Conservation (phyloP, 2,113 vertebrate species). For the Tichodroma muraria region DNA sequence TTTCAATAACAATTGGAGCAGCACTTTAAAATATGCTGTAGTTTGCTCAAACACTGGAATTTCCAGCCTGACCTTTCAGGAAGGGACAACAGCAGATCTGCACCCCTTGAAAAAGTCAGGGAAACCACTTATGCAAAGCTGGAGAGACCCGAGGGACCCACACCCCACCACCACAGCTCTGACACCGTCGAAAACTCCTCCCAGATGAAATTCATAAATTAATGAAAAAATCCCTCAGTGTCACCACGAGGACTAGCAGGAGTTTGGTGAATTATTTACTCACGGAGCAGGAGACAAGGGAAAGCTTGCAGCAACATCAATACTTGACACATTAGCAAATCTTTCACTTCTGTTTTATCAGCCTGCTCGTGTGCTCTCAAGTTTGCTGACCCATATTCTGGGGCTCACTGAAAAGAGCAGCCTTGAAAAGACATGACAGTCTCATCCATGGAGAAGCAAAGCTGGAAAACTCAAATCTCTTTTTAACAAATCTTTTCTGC, state of each 20-base stretch:
- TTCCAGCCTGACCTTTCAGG: background rate
- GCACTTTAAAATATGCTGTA: background rate
- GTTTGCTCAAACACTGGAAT: background rate
- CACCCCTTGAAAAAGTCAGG: background rate
- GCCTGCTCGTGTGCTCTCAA: background rate
- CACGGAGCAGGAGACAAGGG: background rate
- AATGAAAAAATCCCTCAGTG: background rate
- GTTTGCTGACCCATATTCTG: background rate
- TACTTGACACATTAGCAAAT: background rate
- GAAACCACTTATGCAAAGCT: background rate
- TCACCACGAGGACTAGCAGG: background rate
- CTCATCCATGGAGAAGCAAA: background rate
- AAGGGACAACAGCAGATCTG: background rate
- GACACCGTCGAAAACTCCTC: background rate
- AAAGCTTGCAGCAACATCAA: background rate
- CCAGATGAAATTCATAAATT: background rate
- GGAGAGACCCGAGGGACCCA: background rate
- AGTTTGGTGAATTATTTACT: slow-evolving; percentile 6
- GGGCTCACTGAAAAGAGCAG: background rate
- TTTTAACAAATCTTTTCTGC: background rate
- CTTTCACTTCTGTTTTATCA: slow-evolving; percentile 26
- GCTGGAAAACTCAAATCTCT: background rate
- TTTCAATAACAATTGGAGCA: background rate
- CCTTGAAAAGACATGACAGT: background rate
- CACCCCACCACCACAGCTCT: background rate